A percentile compares a stretch with the other conserved stretches of the same genome.
These are phyloP conservation scores for Drosophila parabipectinata DNA, from an alignment of 1,140 invertebrate genomes.

Conservation along the genomic window DNA sequence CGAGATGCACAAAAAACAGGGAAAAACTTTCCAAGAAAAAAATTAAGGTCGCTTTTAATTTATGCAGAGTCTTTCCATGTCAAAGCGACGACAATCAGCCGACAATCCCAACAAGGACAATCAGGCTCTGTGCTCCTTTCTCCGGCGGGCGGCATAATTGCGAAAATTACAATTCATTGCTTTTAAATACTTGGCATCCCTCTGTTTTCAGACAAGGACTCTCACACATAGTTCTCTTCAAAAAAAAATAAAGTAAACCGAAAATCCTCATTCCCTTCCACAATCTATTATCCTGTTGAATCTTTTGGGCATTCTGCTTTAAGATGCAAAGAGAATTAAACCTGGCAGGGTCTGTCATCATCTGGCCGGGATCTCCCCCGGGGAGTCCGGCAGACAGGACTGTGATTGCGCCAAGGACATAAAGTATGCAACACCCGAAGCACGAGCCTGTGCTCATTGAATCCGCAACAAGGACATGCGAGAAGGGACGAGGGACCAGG, in stretches of 20 bases:
- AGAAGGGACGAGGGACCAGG: not conserved
- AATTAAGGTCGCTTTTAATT: constrained; percentile 53
- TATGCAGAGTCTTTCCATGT: constrained; percentile 54
- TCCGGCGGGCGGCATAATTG: not conserved
- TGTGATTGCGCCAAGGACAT: constrained; percentile 67
- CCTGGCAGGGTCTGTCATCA: constrained; percentile 20
- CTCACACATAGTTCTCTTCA: not conserved
- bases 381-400: constrained; percentile 29
- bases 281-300: not conserved
- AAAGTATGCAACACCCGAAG: constrained; percentile 70
- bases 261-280: not conserved
- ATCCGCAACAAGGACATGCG: constrained; percentile 33
- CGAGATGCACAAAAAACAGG: not conserved
- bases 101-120: constrained; percentile 43
- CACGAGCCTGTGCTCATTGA: constrained; percentile 51
- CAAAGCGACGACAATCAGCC: constrained; percentile 65
- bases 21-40: not conserved
- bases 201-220: not conserved
- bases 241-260: not conserved
- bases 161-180: constrained; percentile 1
- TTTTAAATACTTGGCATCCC: not conserved
- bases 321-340: constrained; percentile 2
- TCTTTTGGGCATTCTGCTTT: constrained; percentile 5
- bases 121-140: not conserved
- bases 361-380: constrained; percentile 1